phyloP scores from a whole-genome alignment of 2,888 invertebrate species.

The Andrena hattorfiana region DNA sequence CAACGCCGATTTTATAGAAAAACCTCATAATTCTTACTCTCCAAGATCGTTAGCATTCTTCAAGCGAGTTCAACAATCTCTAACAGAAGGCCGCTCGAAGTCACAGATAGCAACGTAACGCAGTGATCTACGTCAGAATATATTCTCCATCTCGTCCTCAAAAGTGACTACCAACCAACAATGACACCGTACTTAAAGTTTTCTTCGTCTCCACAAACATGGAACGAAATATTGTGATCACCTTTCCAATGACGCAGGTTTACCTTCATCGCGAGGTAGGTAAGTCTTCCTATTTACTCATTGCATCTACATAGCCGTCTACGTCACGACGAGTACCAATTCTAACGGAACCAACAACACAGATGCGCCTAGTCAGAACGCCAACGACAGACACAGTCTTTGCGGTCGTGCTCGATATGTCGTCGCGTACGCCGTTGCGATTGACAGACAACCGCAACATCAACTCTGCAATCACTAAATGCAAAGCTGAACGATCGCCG shows the following conservation, averaged over 20 bases:
- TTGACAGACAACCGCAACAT: conserved; percentile 65
- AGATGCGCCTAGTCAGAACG: conserved; percentile 12
- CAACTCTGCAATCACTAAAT: conserved; percentile 67
- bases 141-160: too few species aligned
- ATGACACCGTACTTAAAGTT: too few species aligned
- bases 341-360: conserved; percentile 1
- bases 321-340: conserved; percentile 15
- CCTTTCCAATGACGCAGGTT: not conserved
- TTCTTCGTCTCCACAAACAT: not conserved
- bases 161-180: too few species aligned
- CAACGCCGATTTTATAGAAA: not conserved
- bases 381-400: conserved; percentile 55
- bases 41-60: not conserved
- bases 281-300: not conserved
- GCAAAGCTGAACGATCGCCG: conserved; percentile 53
- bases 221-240: not conserved
- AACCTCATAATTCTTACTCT: not conserved
- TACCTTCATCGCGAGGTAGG: not conserved
- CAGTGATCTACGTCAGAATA: too few species aligned
- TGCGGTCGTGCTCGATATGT: conserved; percentile 56
- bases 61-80: not conserved
- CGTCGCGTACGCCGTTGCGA: conserved; percentile 49
- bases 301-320: not conserved
- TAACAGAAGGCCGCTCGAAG: not conserved
- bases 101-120: not conserved